These are phyloP conservation scores for Hypena proboscidalis DNA, from an alignment of 2,888 invertebrate genomes.

Conservation along the genomic window DNA sequence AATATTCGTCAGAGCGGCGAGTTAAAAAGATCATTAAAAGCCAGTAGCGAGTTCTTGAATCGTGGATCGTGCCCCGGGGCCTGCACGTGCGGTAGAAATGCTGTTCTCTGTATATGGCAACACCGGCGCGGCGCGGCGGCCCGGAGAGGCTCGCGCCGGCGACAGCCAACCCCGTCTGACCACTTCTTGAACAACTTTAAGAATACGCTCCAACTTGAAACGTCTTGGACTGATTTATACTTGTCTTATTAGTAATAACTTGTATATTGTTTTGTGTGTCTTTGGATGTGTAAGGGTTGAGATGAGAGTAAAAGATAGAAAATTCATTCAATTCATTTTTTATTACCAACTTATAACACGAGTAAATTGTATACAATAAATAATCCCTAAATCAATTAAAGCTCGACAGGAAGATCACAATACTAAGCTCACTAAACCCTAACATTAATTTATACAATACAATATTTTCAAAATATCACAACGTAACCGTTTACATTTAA, in stretches of 20 bases:
- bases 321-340: constrained; percentile 60
- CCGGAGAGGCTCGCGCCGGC: constrained; percentile 53
- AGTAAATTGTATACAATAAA: constrained; percentile 56
- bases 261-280: constrained; percentile 24
- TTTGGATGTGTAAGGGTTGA: constrained; percentile 30
- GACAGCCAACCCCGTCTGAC: constrained; percentile 66
- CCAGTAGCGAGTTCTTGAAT: constrained; percentile 77
- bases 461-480: constrained; percentile 72
- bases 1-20: constrained; percentile 51
- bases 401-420: constrained; percentile 77
- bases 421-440: constrained; percentile 56
- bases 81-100: constrained; percentile 72
- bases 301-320: constrained; percentile 60
- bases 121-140: constrained; percentile 9
- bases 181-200: constrained; percentile 61
- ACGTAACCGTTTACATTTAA: constrained; percentile 70
- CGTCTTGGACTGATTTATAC: constrained; percentile 50
- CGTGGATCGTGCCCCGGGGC: constrained; percentile 56
- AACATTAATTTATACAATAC: constrained; percentile 73
- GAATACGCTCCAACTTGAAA: constrained; percentile 44
- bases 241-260: constrained; percentile 50
- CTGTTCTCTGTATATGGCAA: constrained; percentile 54
- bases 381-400: constrained; percentile 76
- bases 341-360: constrained; percentile 55
- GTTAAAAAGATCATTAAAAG: constrained; percentile 67